Evolutionary conservation across 2,888 invertebrate genomes (phyloP).

Genomic region (Linnaemya vulpina): DNA sequence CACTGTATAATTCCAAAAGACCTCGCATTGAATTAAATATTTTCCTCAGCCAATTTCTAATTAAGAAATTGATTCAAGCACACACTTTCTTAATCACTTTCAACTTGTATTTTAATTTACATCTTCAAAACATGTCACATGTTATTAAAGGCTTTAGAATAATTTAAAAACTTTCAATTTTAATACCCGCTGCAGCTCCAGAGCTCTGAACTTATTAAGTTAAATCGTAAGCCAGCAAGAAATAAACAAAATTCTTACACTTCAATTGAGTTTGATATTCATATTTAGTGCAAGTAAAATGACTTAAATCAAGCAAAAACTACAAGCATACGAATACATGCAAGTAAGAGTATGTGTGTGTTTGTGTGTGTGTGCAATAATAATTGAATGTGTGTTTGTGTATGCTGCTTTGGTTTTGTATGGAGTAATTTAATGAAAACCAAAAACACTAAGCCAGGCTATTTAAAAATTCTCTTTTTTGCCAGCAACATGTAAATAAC

Average conservation of each 20-base stretch:
- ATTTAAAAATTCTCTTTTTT: slow-evolving; percentile 69
- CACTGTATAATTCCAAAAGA: no score
- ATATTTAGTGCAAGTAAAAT: slow-evolving; percentile 21
- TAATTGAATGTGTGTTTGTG: background rate
- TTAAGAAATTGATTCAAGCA: no score
- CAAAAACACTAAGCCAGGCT: slow-evolving; percentile 66
- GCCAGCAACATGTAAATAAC: slow-evolving; percentile 55
- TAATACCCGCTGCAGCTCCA: background rate
- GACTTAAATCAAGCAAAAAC: background rate
- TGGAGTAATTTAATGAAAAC: slow-evolving; percentile 64
- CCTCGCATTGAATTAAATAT: no score
- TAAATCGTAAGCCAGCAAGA: background rate
- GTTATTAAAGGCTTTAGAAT: background rate
- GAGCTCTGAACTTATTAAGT: background rate
- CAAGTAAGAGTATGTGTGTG: background rate
- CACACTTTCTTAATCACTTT: background rate
- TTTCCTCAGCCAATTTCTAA: no score
- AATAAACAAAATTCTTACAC: slow-evolving; percentile 35
- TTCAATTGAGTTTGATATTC: slow-evolving; percentile 48
- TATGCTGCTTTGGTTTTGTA: background rate
- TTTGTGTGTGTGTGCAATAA: background rate
- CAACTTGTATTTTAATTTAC: background rate
- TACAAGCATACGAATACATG: background rate
- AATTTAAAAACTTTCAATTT: background rate
- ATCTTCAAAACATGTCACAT: background rate